These are phyloP conservation scores for Gymnoscelis rufifasciata DNA, from an alignment of 2,888 invertebrate genomes.

Conservation along the genomic window DNA sequence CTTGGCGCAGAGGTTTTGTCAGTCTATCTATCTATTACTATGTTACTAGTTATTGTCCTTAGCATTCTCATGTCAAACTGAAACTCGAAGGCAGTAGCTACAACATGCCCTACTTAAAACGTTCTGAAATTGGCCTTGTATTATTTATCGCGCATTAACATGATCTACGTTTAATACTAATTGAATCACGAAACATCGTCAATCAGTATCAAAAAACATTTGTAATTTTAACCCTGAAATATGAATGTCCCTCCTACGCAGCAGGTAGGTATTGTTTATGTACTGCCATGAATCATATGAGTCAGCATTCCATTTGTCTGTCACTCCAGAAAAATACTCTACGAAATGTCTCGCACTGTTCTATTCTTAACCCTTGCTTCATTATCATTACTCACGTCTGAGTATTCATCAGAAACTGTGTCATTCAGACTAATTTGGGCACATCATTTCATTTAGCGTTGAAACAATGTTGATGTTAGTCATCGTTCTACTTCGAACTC, in stretches of 20 bases:
- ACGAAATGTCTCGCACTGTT: conserved; percentile 5
- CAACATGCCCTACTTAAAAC: too few species aligned
- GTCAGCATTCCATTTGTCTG: conserved; percentile 1
- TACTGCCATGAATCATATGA: not conserved
- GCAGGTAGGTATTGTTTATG: conserved; percentile 9
- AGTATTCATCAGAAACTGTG: conserved; percentile 22
- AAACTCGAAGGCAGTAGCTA: too few species aligned
- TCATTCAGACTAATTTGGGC: conserved; percentile 27
- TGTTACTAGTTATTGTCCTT: too few species aligned
- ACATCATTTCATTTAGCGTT: conserved; percentile 26
- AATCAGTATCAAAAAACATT: too few species aligned
- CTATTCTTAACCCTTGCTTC: conserved; percentile 8
- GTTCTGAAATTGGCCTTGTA: too few species aligned
- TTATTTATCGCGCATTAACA: too few species aligned
- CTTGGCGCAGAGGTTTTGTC: too few species aligned
- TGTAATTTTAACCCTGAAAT: too few species aligned
- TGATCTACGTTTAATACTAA: conserved; percentile 1
- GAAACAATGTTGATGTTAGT: conserved; percentile 27
- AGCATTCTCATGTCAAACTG: too few species aligned
- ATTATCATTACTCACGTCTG: conserved; percentile 20
- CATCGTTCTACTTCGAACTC: conserved; percentile 22
- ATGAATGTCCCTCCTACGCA: conserved; percentile 7
- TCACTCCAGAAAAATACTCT: conserved; percentile 3
- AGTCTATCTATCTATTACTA: too few species aligned
- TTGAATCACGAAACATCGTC: too few species aligned